Evolutionary conservation across 2,888 invertebrate genomes (phyloP), one percentile per base, ranked within the genome.

Genomic region (Troilus luridus): DNA sequence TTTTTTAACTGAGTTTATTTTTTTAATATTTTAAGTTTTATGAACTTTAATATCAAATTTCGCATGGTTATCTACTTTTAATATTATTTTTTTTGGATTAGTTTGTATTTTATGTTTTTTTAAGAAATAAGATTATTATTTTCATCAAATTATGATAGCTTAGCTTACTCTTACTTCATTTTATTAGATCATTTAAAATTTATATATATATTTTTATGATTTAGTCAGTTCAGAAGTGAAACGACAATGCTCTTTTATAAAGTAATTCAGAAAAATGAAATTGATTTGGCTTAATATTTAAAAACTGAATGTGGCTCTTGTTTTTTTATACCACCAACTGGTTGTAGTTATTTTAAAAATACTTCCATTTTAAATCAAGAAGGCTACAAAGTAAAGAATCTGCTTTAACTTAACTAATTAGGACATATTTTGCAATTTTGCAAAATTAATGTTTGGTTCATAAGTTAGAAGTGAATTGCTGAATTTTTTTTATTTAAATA

Each of bases 51-150:
- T 58, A 56, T 56, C 0, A 6, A 56, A 56, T 85, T 85, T 56
- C 56, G 85, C 85, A 85, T 85, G 85, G 21, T 85, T 56, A 54
- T 56, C 21, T 85, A 54, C 54, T 81, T 85, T 56, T 56, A 54
- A 27, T 81, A 54, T 9, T 81, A 56, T 56, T 56, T 85, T 85
- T 54, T 77, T 27, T 81, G 6, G 19, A 19, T 41, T 19, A 19
- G 7, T 54, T 24, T 54, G 3, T 41, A 19, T n/a, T n/a, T 58
- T 77, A 41, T 17, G 27, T 9, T 24, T 17, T 17, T 17, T 27
- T 41, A 7, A 77, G 8, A n/a, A 17, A 24, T 6, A 41, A 41
- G 41, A 41, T n/a, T n/a, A n/a, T 72, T 72, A 41, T 77, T 41
- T 41, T 77, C 8, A 10, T 17, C 0, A 41, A 41, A 41, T 77